Evolutionary conservation across 2,888 invertebrate species (phyloP).

Genomic region (Cloeon dipterum): DNA sequence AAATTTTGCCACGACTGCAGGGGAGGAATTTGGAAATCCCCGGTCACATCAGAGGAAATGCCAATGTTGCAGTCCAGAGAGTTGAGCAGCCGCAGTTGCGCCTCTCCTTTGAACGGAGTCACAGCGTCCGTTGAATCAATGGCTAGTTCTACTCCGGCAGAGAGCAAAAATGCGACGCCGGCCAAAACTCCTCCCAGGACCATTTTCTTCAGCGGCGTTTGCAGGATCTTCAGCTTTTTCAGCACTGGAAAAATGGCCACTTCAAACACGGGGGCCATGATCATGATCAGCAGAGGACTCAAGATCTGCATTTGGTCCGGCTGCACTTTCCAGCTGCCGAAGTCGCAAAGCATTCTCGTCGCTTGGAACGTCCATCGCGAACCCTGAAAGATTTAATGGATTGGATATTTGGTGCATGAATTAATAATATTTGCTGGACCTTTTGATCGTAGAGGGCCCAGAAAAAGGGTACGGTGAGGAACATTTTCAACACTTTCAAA

Average conservation of each 20-base stretch:
- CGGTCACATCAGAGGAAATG: background rate
- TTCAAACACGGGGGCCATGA: slow-evolving; percentile 69
- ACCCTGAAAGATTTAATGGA: slow-evolving; percentile 26
- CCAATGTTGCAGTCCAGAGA: slow-evolving; percentile 17
- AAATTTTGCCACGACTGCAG: too few species aligned
- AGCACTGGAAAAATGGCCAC: slow-evolving; percentile 57
- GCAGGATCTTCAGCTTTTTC: slow-evolving; percentile 37
- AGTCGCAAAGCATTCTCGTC: slow-evolving; percentile 58
- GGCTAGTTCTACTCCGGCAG: slow-evolving; percentile 58
- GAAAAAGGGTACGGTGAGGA: slow-evolving; percentile 82
- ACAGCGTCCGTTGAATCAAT: slow-evolving; percentile 38
- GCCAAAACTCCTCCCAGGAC: slow-evolving; percentile 71
- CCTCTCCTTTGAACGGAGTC: slow-evolving; percentile 28
- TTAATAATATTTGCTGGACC: slow-evolving; percentile 18
- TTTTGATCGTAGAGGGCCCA: slow-evolving; percentile 96
- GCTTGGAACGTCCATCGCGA: slow-evolving; percentile 88
- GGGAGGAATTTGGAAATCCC: slow-evolving; percentile 1
- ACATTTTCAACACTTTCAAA: slow-evolving; percentile 53
- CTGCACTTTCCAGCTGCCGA: slow-evolving; percentile 41
- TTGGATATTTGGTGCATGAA: background rate
- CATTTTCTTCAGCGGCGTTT: slow-evolving; percentile 68
- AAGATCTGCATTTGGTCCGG: slow-evolving; percentile 93
- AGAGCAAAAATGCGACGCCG: slow-evolving; percentile 62
- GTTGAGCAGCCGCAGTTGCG: slow-evolving; percentile 49
- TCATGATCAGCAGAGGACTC: slow-evolving; percentile 64